Conservation (phyloP, 2,888 invertebrate genomes). For the Caenorhabditis zanzibari region DNA sequence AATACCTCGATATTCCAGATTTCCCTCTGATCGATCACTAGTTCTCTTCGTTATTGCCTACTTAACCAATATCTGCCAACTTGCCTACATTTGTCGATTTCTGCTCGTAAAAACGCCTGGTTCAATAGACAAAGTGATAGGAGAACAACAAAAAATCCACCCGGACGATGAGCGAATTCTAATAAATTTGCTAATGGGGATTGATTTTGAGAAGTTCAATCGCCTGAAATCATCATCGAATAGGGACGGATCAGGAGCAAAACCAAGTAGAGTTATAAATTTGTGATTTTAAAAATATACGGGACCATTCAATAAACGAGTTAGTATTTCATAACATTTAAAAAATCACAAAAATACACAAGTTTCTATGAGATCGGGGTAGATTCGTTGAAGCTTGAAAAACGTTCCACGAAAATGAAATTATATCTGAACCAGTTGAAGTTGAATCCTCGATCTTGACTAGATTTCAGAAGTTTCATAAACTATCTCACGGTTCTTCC, state of each 20-base stretch:
- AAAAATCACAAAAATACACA: background rate
- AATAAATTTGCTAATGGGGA: conserved; percentile 61
- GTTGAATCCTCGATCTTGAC: too few species aligned
- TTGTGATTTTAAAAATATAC: conserved; percentile 28
- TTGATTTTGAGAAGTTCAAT: conserved; percentile 68
- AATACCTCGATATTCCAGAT: conserved; percentile 19
- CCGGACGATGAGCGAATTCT: conserved; percentile 64
- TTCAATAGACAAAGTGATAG: conserved; percentile 19
- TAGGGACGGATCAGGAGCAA: conserved; percentile 36
- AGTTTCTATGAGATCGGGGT: too few species aligned
- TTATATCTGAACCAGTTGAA: too few species aligned
- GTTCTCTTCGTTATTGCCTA: conserved; percentile 58
- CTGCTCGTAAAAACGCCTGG: conserved; percentile 11
- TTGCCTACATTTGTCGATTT: conserved; percentile 54
- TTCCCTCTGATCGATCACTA: conserved; percentile 61
- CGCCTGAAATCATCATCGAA: conserved; percentile 24
- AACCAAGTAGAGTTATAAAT: conserved; percentile 59
- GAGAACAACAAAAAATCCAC: conserved; percentile 43
- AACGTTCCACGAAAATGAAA: too few species aligned
- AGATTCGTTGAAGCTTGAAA: too few species aligned
- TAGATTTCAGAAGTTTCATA: too few species aligned
- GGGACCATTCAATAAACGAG: background rate
- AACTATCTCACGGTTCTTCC: too few species aligned
- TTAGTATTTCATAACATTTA: background rate
- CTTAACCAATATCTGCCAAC: conserved; percentile 56